These are phyloP conservation scores for Ardeotis arabs DNA, from an alignment of 2,113 vertebrate genomes.

Conservation along the genomic window DNA sequence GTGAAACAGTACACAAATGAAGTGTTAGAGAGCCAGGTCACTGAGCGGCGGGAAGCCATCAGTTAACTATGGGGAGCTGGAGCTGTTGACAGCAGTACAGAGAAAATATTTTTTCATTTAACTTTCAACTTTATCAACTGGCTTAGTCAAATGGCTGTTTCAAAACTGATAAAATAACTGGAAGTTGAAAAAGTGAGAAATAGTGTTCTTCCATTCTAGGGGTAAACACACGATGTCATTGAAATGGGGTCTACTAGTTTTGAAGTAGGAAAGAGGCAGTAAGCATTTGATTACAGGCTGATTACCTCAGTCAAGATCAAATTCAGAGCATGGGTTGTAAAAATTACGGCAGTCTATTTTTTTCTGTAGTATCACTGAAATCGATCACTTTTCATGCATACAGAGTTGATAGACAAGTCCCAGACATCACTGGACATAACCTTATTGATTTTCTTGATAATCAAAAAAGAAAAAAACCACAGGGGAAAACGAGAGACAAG, in stretches of 20 bases:
- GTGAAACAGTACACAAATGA: neutral
- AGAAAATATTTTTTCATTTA: neutral
- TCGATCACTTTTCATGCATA: constrained; percentile 21
- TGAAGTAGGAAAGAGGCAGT: neutral
- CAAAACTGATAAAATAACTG: neutral
- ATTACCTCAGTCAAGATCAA: neutral
- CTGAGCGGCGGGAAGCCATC: neutral
- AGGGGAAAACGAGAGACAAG: constrained; percentile 47
- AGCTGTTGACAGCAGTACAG: neutral
- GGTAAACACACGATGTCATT: neutral
- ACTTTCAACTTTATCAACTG: neutral
- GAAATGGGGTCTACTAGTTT: neutral
- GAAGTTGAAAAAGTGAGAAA: neutral
- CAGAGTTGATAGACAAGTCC: constrained; percentile 29
- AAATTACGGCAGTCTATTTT: neutral
- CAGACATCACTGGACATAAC: constrained; percentile 37
- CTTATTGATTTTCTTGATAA: constrained; percentile 57
- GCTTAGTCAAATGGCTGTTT: neutral
- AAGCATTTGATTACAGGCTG: neutral
- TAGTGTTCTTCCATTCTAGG: neutral
- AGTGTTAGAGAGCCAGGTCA: neutral
- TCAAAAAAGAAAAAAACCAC: constrained; percentile 16
- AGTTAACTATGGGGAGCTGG: neutral
- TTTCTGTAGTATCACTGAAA: neutral
- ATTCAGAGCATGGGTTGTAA: neutral